phyloP scores from a whole-genome alignment of 2,888 invertebrate genomes.

The Corbicula japonica region DNA sequence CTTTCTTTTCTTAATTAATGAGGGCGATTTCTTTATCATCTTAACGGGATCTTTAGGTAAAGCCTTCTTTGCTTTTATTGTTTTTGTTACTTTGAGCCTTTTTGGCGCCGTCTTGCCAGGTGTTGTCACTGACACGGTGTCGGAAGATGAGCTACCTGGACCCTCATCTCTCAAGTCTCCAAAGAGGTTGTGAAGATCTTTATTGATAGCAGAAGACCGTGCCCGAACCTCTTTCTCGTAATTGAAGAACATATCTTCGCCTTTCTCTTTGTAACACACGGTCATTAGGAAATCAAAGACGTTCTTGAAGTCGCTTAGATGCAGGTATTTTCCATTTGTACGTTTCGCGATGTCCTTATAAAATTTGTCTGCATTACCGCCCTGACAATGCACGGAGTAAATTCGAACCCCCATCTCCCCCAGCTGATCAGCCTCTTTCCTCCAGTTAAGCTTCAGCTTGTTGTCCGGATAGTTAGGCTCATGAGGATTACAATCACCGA shows the following conservation, averaged over 20 bases:
- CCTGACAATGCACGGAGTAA: slow-evolving; percentile 61
- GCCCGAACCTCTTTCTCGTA: slow-evolving; percentile 75
- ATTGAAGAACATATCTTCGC: slow-evolving; percentile 55
- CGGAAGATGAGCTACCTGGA: neutral
- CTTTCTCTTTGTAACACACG: slow-evolving; percentile 75
- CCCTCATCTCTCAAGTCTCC: slow-evolving; percentile 53
- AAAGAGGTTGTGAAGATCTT: slow-evolving; percentile 72
- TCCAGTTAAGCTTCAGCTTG: slow-evolving; percentile 71
- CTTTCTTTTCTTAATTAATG: neutral
- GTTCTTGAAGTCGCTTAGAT: slow-evolving; percentile 67
- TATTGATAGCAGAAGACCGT: slow-evolving; percentile 56
- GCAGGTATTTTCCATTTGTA: slow-evolving; percentile 69
- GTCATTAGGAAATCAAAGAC: slow-evolving; percentile 77
- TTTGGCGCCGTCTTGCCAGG: neutral
- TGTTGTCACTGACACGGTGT: neutral
- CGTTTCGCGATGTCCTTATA: slow-evolving; percentile 62
- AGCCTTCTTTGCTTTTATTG: slow-evolving; percentile 11
- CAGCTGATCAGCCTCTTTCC: slow-evolving; percentile 38
- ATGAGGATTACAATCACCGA: slow-evolving; percentile 71
- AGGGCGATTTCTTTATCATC: neutral
- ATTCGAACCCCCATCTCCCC: slow-evolving; percentile 58
- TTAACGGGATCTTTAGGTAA: neutral
- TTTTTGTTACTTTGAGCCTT: slow-evolving; percentile 1
- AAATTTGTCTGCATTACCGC: slow-evolving; percentile 46
- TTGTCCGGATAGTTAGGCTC: slow-evolving; percentile 57